Base-by-base conservation (phyloP, 2,797 vertebrate genomes). In the Falco peregrinus region DNA sequence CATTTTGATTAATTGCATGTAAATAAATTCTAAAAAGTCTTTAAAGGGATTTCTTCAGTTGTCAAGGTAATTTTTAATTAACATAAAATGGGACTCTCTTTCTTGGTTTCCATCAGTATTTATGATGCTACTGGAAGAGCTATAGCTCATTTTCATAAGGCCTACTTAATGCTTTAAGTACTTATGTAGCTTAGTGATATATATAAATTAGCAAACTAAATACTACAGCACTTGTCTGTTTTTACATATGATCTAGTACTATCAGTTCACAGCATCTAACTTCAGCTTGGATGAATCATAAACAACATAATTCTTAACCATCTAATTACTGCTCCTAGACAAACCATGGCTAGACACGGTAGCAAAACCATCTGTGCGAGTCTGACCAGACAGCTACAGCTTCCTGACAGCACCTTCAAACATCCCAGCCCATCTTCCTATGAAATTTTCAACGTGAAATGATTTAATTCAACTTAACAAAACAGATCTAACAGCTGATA, bases 41-140 rank as follows among this genome's bases (percentile, higher is more conserved):
- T 64, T 82, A 89, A 93, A 78, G 24, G 48, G 51, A 64, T 87
- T 93, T 96, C 35, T 92, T 82, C 74, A 69, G 83, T 84, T 87
- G 70, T 93, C 90, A 95, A 93, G 70, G 70, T 92, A 86, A 95
- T 94, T 87, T 93, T 79, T 51, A 90, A 64, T 89, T 94, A 95
- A 57, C 39, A 89, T 85, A 85, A 94, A 92, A 87, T 57, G 14
- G 50, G 35, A 83, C 10, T 53, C 17, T 69, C 31, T 69, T 57
- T 84, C 37, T n/a, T 22, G 6, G 25, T 87, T 93, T 80, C 33
- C 19, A 61, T 68, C n/a, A 71, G 39, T 70, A 69, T 20, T 76
- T 82, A 24, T 1, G 8, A 63, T 45, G 53, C 9, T 89, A 57
- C 63, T 60, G 29, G 48, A 74, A 16, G 47, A 93, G 63, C 28